Conservation (phyloP, 2,113 vertebrate species). For the Chamaea fasciata region DNA sequence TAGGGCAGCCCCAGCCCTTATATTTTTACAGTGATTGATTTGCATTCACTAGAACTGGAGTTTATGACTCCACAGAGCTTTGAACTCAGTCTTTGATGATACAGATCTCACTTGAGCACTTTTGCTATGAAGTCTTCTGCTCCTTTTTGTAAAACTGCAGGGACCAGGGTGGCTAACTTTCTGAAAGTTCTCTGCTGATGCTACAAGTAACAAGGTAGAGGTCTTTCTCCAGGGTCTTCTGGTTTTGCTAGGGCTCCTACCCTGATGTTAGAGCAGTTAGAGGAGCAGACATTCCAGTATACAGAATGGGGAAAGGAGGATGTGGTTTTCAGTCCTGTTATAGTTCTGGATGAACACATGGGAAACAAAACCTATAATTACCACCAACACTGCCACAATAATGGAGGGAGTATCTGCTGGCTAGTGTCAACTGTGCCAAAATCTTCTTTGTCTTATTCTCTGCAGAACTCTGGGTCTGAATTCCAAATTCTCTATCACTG, state of each 20-base stretch:
- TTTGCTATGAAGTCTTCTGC: not conserved
- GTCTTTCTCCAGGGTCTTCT: not conserved
- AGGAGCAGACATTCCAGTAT: not conserved
- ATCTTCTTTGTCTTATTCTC: not conserved
- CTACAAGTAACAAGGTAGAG: not conserved
- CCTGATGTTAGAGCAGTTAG: not conserved
- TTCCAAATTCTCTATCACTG: not conserved
- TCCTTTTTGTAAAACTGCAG: not conserved
- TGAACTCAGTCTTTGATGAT: constrained; percentile 37
- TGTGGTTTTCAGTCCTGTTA: not conserved
- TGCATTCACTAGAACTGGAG: not conserved
- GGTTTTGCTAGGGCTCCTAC: not conserved
- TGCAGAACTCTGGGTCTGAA: not conserved
- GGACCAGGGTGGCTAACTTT: not conserved
- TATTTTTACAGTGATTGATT: not conserved
- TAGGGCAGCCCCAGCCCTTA: not conserved
- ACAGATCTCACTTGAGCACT: not conserved
- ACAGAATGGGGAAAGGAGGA: not conserved
- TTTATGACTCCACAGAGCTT: not conserved
- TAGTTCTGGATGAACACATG: not conserved
- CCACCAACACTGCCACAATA: not conserved
- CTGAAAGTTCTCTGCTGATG: not conserved
- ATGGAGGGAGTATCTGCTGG: not conserved
- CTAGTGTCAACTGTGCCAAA: not conserved
- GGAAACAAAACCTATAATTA: not conserved